Base-by-base conservation (phyloP, 30 jellyfish, hydroid and myxozoan species). In the Aurelia sp. region DNA sequence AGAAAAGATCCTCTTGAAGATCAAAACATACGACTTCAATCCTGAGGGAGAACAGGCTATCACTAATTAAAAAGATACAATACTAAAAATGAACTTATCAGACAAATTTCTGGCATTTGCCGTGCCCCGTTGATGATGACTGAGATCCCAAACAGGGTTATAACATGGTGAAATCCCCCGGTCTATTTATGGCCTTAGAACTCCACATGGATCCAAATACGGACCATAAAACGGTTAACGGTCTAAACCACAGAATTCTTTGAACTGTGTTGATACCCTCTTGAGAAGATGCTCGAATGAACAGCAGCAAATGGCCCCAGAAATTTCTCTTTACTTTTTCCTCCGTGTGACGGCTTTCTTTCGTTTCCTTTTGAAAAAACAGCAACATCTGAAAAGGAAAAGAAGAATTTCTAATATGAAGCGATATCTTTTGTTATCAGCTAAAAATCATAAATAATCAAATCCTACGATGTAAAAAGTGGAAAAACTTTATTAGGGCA, bases 361-460 rank as follows among this genome's bases (percentile, higher is more conserved):
- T 87, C 88, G 85, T 85, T 80, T 95, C 82, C 99, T 75, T 78
- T 89, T 95, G 98, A 95, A 95, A 82, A 95, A 95, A 73, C 99
- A 95, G 78, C 99, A 95, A 60, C 99, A 95, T 66, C 99, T 95
- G 62, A 57, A 61, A 61, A 52, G 62, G 62, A 41, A 74, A 67
- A 73, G 57, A 22, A 63, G 52, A 73, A 48, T 44, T 44, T 44
- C 55, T 7, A 5, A 44, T 44, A 10, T 44, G 15, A 44, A 44
- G 15, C 15, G 3, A 7, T 8, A 1, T 44, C 15, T 8, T 40
- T 40, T 0, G 51, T 4, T 40, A 3, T 4, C 51, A 8, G 51
- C 51, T 27, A 27, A 27, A 27, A 27, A 27, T 27, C 33, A 27
- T 27, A 27, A 27, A 27, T 0, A 27, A 27, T 27, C 33, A 27